Evolutionary conservation across 2,888 invertebrate species (phyloP).

Genomic region (Pyrocoelia pectoralis): DNA sequence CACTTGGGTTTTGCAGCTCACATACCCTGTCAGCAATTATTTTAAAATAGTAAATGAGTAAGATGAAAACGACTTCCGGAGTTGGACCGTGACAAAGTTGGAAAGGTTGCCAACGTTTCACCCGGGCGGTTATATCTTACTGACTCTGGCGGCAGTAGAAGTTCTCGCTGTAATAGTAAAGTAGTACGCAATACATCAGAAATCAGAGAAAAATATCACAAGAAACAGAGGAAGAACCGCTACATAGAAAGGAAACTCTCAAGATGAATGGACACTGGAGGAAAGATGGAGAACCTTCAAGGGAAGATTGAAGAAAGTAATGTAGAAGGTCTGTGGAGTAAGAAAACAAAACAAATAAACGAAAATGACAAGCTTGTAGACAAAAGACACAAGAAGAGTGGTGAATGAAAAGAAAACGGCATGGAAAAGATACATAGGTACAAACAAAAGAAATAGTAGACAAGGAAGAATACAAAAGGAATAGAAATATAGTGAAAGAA

Average conservation of each 20-base stretch:
- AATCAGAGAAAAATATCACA: no score
- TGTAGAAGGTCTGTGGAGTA: neutral
- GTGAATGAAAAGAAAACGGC: neutral
- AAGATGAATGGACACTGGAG: neutral
- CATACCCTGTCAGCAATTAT: no score
- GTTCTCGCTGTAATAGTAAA: no score
- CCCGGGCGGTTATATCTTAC: no score
- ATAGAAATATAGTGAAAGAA: neutral
- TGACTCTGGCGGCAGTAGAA: no score
- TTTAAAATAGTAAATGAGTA: no score
- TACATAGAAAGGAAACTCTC: neutral
- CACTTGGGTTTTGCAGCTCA: no score
- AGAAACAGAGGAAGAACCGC: neutral
- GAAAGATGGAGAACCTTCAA: conserved; percentile 9
- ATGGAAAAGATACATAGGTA: neutral
- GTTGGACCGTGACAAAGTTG: no score
- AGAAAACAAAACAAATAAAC: neutral
- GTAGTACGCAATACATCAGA: no score
- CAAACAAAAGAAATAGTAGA: neutral
- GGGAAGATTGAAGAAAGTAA: conserved; percentile 4
- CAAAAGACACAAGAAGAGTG: neutral
- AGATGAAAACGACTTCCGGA: no score
- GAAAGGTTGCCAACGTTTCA: no score
- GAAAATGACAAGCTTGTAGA: conserved; percentile 7
- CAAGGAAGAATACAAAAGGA: neutral